Percentiles rank a stretch among this genome's conserved stretches.
These are phyloP conservation scores for Erebia aethiops DNA, from an alignment of 2,888 invertebrate species.

Conservation along the genomic window DNA sequence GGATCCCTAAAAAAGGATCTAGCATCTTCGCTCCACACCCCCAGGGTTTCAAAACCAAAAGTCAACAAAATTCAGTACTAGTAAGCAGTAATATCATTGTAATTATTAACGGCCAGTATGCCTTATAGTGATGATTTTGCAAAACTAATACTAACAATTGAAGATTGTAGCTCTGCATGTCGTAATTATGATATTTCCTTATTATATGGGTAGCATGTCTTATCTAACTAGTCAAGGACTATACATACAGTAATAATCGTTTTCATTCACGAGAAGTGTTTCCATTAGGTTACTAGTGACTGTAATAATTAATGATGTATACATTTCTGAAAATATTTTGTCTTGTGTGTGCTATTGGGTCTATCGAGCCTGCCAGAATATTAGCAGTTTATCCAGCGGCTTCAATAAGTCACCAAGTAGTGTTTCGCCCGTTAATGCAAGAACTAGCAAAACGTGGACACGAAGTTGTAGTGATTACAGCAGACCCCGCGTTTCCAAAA, in stretches of 20 bases:
- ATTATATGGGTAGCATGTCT: background rate
- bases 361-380: slow-evolving; percentile 49
- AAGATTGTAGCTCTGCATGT: background rate
- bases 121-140: background rate
- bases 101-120: background rate
- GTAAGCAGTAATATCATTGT: background rate
- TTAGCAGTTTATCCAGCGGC: slow-evolving; percentile 55
- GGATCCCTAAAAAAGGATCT: too few species aligned
- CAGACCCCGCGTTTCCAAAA: slow-evolving; percentile 54
- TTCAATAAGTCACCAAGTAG: slow-evolving; percentile 57
- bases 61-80: too few species aligned
- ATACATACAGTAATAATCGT: background rate
- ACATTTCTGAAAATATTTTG: slow-evolving; percentile 17
- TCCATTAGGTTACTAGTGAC: background rate
- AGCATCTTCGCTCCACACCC: too few species aligned
- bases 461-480: slow-evolving; percentile 58
- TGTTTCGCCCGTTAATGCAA: slow-evolving; percentile 54
- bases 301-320: background rate
- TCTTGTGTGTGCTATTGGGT: slow-evolving; percentile 4
- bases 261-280: background rate
- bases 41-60: too few species aligned
- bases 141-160: background rate
- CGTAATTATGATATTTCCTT: background rate
- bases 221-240: background rate
- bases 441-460: slow-evolving; percentile 62